Evolutionary conservation across 2,113 vertebrate genomes (phyloP), one percentile per base, ranked within the genome.

Genomic region (Zosterops pallidus): DNA sequence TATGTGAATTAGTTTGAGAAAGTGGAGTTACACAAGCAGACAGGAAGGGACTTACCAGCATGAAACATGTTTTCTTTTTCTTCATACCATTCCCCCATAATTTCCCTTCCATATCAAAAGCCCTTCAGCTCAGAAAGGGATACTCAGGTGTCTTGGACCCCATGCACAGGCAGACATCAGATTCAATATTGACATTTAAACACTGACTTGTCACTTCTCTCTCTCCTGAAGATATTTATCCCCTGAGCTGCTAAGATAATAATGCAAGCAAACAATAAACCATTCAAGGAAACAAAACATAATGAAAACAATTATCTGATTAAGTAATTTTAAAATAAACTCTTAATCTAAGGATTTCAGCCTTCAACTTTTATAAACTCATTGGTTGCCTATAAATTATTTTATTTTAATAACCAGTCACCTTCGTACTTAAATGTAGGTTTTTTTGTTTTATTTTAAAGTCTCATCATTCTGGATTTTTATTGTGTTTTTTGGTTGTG

Each of bases 341-440:
- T 69, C 31, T 90, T 96, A 91, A 95, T 74, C 49, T 46, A 72
- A 78, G 12, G 2, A 78, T 78, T 94, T 94, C 19, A 56, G 5
- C 35, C 78, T 71, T 72, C 59, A 62, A 14, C 41, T 89, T 94
- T 83, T 67, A 78, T 68, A 91, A 92, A 71, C 26, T 13, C 44
- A 4, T 57, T 85, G 11, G 17, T 31, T 71, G 7, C 14, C 23
- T 70, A 63, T 28, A 69, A 62, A 39, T 87, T 42, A 42, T 65
- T 71, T 67, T 67, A 44, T 28, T 63, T n/a, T 62, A 78, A 83
- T 59, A 89, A 8, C 5, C 50, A 55, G 13, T 46, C 69, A 91
- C 62, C 57, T 86, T 55, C 3, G 49, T 65, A 56, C 44, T 8
- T 95, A 84, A 50, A 14, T 77, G 83, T 35, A 35, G 39, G 12